Conservation (phyloP, 2,113 vertebrate species). For the Empidonax traillii region DNA sequence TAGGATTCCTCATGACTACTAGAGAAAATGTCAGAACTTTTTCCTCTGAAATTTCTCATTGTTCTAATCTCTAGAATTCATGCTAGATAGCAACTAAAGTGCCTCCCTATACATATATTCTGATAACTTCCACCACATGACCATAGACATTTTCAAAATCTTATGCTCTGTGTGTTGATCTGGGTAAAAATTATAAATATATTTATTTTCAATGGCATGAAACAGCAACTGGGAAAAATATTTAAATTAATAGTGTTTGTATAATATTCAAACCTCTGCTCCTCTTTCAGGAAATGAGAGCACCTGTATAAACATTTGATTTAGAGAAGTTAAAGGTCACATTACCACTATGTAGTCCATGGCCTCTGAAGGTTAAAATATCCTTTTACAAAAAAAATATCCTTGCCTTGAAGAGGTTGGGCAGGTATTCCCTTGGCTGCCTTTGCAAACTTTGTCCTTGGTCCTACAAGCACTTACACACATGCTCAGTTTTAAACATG, state of each 20-base stretch:
- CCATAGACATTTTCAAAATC: neutral
- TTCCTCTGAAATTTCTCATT: neutral
- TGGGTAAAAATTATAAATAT: neutral
- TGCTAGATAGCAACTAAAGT: neutral
- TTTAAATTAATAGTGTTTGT: conserved; percentile 62
- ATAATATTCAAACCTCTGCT: conserved; percentile 52
- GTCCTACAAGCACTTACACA: conserved; percentile 24
- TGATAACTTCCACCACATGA: neutral
- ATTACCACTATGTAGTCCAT: neutral
- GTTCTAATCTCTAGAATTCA: neutral
- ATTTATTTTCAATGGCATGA: neutral
- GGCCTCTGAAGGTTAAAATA: conserved; percentile 57
- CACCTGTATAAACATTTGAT: conserved; percentile 66
- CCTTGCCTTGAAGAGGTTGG: conserved; percentile 27
- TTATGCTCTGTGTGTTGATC: neutral
- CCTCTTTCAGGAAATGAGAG: conserved; percentile 60
- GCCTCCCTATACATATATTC: neutral
- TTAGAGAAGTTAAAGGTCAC: conserved; percentile 61
- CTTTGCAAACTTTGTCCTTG: conserved; percentile 31
- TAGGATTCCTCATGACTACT: neutral
- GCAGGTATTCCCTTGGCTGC: conserved; percentile 55
- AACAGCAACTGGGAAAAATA: conserved; percentile 25
- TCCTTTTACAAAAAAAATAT: conserved; percentile 66
- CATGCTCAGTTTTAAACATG: neutral
- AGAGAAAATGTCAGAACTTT: neutral